phyloP scores from a whole-genome alignment of 2,888 invertebrate genomes.

The Metopia argyrocephala region DNA sequence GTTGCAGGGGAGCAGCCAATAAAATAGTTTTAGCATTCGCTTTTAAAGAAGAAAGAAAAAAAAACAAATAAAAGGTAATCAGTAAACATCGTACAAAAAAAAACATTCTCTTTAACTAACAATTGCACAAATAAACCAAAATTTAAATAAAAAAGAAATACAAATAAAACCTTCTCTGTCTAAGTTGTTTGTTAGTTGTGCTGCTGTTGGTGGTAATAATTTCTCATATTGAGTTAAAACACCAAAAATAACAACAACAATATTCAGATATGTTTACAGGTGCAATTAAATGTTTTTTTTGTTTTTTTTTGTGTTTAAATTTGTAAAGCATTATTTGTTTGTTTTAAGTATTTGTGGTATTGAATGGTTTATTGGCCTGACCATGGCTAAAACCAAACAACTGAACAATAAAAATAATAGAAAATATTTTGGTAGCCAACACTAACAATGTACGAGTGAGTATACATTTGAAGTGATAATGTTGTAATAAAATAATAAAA shows the following conservation, averaged over 20 bases:
- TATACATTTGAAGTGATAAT: background rate
- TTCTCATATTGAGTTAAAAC: too few relatives aligned
- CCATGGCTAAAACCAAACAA: background rate
- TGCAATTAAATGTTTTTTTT: conserved; percentile 13
- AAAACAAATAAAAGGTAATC: background rate
- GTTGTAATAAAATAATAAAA: conserved; percentile 15
- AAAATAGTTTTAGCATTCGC: conserved; percentile 21
- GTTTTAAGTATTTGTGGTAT: background rate
- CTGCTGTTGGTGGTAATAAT: conserved; percentile 27
- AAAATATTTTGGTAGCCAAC: background rate
- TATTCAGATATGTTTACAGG: conserved; percentile 14
- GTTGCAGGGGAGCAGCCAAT: conserved; percentile 40
- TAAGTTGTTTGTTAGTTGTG: too few relatives aligned
- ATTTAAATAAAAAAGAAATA: conserved; percentile 20
- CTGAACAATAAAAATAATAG: background rate
- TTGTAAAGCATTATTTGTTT: background rate
- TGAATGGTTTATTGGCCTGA: conserved; percentile 25
- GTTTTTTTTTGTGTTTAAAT: background rate
- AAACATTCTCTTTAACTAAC: too few relatives aligned
- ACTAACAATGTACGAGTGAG: too few relatives aligned
- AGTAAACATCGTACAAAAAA: too few relatives aligned
- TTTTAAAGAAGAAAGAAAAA: background rate
- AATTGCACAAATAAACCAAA: conserved; percentile 4
- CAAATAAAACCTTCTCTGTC: background rate
- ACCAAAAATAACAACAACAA: background rate